phyloP scores from a whole-genome alignment of 2,113 vertebrate species.

The Centropus unirufus region DNA sequence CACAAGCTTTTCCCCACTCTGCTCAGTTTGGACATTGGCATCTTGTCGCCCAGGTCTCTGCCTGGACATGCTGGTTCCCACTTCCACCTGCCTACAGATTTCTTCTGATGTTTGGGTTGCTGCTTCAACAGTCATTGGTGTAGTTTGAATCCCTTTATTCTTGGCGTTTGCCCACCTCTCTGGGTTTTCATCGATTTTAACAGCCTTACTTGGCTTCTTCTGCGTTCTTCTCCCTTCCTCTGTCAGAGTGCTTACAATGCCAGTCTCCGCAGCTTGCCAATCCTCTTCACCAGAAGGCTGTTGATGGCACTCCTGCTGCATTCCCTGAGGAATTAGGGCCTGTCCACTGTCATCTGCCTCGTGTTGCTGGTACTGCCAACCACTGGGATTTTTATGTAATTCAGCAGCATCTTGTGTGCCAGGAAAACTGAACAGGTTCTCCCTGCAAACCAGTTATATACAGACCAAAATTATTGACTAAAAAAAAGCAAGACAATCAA shows the following conservation, averaged over 20 bases:
- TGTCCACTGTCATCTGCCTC: constrained; percentile 52
- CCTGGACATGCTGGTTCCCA: constrained; percentile 66
- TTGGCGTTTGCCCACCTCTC: constrained; percentile 9
- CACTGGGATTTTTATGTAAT: constrained; percentile 27
- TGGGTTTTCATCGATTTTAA: neutral
- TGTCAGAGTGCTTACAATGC: neutral
- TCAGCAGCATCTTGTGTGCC: constrained; percentile 53
- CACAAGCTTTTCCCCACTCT: constrained; percentile 54
- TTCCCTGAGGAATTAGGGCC: neutral
- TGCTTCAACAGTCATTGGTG: constrained; percentile 59
- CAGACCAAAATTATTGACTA: neutral
- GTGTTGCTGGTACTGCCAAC: constrained; percentile 34
- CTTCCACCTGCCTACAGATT: constrained; percentile 47
- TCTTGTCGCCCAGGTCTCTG: constrained; percentile 62
- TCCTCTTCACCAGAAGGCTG: neutral
- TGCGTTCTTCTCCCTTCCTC: neutral
- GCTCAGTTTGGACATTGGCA: constrained; percentile 66
- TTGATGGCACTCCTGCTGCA: constrained; percentile 11
- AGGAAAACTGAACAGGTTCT: constrained; percentile 74
- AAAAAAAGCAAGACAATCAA: neutral
- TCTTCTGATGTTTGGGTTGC: constrained; percentile 76
- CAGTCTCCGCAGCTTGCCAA: constrained; percentile 50
- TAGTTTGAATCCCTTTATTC: constrained; percentile 73
- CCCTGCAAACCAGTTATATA: constrained; percentile 74
- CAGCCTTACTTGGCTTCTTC: constrained; percentile 26